Percentiles rank a stretch among this genome's conserved stretches.
Conservation (phyloP, 2,797 vertebrate species). For the Rhynchotus rufescens region DNA sequence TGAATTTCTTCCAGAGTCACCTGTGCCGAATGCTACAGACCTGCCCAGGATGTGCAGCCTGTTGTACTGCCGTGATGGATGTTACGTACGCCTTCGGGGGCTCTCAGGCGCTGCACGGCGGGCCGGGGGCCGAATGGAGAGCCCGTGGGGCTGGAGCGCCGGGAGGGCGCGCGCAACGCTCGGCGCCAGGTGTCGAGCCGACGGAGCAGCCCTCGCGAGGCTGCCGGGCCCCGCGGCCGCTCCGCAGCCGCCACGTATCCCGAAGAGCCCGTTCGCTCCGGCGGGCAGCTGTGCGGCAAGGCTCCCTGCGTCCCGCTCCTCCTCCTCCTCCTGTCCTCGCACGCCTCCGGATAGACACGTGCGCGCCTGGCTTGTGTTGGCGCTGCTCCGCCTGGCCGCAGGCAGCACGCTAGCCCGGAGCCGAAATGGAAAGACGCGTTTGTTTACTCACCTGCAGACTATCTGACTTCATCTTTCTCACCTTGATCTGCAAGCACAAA, state of each 20-base stretch:
- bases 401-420: not conserved
- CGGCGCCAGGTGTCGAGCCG: too few species aligned
- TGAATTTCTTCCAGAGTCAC: not conserved
- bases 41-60: not conserved
- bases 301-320: too few species aligned
- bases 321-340: too few species aligned
- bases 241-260: not conserved
- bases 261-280: too few species aligned
- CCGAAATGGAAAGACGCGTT: not conserved
- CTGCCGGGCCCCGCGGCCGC: not conserved
- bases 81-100: not conserved
- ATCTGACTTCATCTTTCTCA: not conserved
- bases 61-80: accelerated
- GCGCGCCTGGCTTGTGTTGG: too few species aligned
- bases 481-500: not conserved
- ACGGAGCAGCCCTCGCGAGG: too few species aligned
- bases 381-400: not conserved
- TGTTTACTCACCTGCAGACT: slow-evolving; percentile 10
- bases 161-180: not conserved
- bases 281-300: too few species aligned
- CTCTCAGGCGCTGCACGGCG: accelerated
- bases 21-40: not conserved
- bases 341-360: too few species aligned
- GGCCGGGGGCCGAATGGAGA: not conserved
- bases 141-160: accelerated